Base-by-base conservation (phyloP, 37 sponge, comb jelly and placozoan genomes). In the Axinella damicornis region DNA sequence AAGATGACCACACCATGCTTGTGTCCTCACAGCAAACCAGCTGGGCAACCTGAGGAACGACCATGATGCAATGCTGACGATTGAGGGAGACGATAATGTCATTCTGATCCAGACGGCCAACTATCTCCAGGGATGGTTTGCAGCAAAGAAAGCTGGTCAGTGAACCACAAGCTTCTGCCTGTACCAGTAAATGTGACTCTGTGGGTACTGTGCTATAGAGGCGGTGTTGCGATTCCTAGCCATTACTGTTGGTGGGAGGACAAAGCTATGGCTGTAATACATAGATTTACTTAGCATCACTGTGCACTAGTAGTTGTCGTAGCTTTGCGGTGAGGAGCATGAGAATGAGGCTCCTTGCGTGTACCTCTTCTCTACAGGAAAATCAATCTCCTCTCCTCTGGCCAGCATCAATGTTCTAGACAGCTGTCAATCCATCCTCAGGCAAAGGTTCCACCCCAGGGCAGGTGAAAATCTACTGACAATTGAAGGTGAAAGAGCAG, bases 21-120 rank as follows among this genome's bases (percentile, higher is more conserved):
- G 34, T 24, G 18, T 13, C 72, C 52, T 53, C 69, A 19, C 52
- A 96, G 96, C 84, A 18, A 92, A 86, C 63, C 65, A 85, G 69
- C 54, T 97, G 35, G 98, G 98, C 2, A 60, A 62, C n/a, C 62
- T 97, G 52, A 64, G 95, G 19, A 78, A 97, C 57, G 84, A 95
- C 74, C 70, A 88, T 69, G 98, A 97, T 31, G 92, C 95, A 2
- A 93, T 85, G 56, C 86, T 87, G 66, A 97, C 98, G 36, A 93
- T 95, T 54, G 98, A 97, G 66, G 98, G 98, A 56, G 98, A 97
- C 83, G 95, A 97, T 81, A 89, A 97, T 53, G 90, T 97, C 15
- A 65, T 97, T 22, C 84, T 95, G 22, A 93, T 88, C 57, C 98
- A 97, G 84, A 93, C 96, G 20, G 76, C 93, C 53, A 95, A 93